Evolutionary conservation across 2,113 vertebrate genomes (phyloP).

Genomic region (Entelurus aequoreus): DNA sequence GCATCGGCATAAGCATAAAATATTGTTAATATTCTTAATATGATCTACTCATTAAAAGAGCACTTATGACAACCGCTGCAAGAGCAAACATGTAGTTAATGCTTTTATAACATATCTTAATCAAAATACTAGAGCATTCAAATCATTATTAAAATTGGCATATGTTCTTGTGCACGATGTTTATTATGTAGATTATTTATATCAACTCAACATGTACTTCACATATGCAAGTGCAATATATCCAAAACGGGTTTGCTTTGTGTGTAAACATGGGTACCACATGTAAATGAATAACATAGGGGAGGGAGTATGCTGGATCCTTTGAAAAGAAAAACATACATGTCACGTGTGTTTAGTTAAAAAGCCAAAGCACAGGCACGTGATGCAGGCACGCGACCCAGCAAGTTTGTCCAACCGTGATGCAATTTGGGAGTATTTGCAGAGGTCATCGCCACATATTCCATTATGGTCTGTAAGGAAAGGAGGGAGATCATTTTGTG

Average conservation of each 20-base stretch:
- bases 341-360: conserved; percentile 5
- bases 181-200: not conserved
- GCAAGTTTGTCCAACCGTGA: conserved; percentile 33
- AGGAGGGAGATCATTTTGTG: conserved; percentile 22
- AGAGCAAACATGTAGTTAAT: not conserved
- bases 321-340: not conserved
- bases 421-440: conserved; percentile 13
- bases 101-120: not conserved
- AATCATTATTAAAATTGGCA: not conserved
- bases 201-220: not conserved
- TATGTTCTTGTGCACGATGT: not conserved
- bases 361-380: conserved; percentile 49
- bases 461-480: conserved; percentile 27
- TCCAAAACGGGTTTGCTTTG: conserved; percentile 18
- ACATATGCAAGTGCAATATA: not conserved
- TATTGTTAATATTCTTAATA: not conserved
- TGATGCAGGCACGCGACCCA: conserved; percentile 46
- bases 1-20: not conserved
- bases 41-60: not conserved
- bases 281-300: conserved; percentile 1
- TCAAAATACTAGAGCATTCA: not conserved
- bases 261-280: conserved; percentile 43
- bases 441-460: conserved; percentile 10
- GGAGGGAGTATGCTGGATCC: not conserved
- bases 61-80: not conserved